Evolutionary conservation across 1,140 invertebrate genomes (phyloP).

Genomic region (Bombus vancouverensis): DNA sequence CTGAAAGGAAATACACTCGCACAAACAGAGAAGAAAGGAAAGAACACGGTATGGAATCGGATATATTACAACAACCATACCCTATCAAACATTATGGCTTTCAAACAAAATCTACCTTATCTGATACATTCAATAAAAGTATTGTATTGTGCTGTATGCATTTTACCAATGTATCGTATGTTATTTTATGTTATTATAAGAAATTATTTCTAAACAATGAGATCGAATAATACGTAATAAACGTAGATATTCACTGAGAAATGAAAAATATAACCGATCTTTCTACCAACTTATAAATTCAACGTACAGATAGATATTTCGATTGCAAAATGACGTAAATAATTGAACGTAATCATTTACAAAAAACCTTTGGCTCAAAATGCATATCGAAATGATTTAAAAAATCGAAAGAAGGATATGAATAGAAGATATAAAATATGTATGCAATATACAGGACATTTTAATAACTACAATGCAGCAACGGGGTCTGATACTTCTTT

Average conservation of each 20-base stretch:
- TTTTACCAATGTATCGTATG: too few relatives aligned
- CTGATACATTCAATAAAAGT: neutral
- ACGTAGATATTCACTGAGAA: too few relatives aligned
- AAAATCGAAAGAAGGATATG: neutral
- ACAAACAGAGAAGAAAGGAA: neutral
- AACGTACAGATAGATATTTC: neutral
- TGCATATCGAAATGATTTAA: too few relatives aligned
- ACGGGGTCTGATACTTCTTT: neutral
- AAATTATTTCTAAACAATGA: too few relatives aligned
- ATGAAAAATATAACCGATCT: neutral
- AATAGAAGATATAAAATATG: neutral
- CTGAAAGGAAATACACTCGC: neutral
- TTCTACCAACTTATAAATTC: too few relatives aligned
- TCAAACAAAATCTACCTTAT: neutral
- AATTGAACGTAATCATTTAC: too few relatives aligned
- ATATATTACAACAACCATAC: neutral
- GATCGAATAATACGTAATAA: too few relatives aligned
- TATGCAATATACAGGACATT: slow-evolving; percentile 7
- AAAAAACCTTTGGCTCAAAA: too few relatives aligned
- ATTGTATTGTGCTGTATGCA: too few relatives aligned
- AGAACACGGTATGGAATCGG: neutral
- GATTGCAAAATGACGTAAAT: neutral
- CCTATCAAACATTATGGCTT: neutral
- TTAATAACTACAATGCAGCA: slow-evolving; percentile 15
- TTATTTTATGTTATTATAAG: too few relatives aligned